A percentile compares a stretch with the other conserved stretches of the same genome.
Evolutionary conservation across 2,888 invertebrate species (phyloP).

Genomic region (Hypomecis atomaria): DNA sequence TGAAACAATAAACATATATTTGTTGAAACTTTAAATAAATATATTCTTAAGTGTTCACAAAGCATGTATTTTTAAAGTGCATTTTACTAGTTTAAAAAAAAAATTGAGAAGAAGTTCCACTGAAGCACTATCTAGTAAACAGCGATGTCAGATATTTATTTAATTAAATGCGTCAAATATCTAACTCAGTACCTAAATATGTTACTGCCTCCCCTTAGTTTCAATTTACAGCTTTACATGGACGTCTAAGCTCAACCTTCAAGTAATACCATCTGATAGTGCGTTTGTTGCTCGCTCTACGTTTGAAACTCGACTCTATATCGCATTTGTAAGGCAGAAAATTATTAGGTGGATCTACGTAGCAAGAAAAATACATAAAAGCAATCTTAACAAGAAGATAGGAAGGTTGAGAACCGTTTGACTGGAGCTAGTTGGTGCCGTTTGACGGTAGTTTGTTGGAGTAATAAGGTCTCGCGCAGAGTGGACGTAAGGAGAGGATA

Average conservation of each 20-base stretch:
- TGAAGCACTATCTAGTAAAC: no score
- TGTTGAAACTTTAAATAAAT: neutral
- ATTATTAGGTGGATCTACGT: slow-evolving; percentile 48
- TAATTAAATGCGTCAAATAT: slow-evolving; percentile 10
- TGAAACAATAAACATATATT: slow-evolving; percentile 21
- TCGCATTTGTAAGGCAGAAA: slow-evolving; percentile 55
- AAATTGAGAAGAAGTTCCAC: no score
- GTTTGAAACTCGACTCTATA: slow-evolving; percentile 61
- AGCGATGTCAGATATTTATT: neutral
- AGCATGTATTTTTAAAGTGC: no score
- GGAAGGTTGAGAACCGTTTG: slow-evolving; percentile 51
- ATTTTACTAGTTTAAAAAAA: no score
- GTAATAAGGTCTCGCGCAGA: slow-evolving; percentile 82
- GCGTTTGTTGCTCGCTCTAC: slow-evolving; percentile 63
- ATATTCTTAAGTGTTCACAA: neutral
- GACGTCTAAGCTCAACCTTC: slow-evolving; percentile 76
- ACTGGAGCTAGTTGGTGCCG: slow-evolving; percentile 59
- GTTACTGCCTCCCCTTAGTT: slow-evolving; percentile 70
- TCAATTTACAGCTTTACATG: slow-evolving; percentile 78
- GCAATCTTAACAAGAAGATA: slow-evolving; percentile 47
- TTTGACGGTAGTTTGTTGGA: slow-evolving; percentile 83
- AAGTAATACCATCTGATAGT: slow-evolving; percentile 66
- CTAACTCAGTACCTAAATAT: slow-evolving; percentile 48
- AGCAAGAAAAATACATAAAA: slow-evolving; percentile 49
- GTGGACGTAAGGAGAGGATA: slow-evolving; percentile 84